phyloP scores from a whole-genome alignment of 2,888 invertebrate genomes.

The Tachina lurida region DNA sequence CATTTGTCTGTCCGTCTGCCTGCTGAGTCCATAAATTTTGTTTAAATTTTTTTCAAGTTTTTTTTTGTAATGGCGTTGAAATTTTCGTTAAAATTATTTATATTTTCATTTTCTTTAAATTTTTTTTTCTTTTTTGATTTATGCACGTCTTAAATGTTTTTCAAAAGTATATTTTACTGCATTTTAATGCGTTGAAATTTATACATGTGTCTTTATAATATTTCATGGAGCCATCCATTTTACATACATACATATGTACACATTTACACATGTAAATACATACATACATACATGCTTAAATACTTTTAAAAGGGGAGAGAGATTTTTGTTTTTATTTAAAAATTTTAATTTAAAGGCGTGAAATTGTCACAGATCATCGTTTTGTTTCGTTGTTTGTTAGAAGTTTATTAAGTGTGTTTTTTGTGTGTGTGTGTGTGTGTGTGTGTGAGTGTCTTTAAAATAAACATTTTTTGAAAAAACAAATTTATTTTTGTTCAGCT shows the following conservation, averaged over 20 bases:
- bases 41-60: slow-evolving; percentile 39
- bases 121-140: slow-evolving; percentile 78
- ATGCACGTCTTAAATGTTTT: slow-evolving; percentile 77
- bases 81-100: slow-evolving; percentile 48
- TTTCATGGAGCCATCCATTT: slow-evolving; percentile 15
- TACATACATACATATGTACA: too few relatives aligned
- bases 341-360: slow-evolving; percentile 64
- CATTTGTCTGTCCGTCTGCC: slow-evolving; percentile 33
- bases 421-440: neutral
- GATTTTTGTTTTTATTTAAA: slow-evolving; percentile 51
- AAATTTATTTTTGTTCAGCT: slow-evolving; percentile 23
- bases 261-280: neutral
- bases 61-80: slow-evolving; percentile 47
- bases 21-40: slow-evolving; percentile 62
- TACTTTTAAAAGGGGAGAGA: slow-evolving; percentile 70
- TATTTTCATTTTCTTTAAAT: neutral
- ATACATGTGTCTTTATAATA: slow-evolving; percentile 63
- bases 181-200: slow-evolving; percentile 78
- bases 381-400: slow-evolving; percentile 31
- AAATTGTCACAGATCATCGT: slow-evolving; percentile 71
- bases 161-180: slow-evolving; percentile 78
- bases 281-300: slow-evolving; percentile 12
- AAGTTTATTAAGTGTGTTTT: slow-evolving; percentile 34
- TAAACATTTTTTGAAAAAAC: slow-evolving; percentile 7
- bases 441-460: neutral